These are phyloP conservation scores for Malurus melanocephalus DNA, from an alignment of 2,113 vertebrate genomes.

Conservation along the genomic window DNA sequence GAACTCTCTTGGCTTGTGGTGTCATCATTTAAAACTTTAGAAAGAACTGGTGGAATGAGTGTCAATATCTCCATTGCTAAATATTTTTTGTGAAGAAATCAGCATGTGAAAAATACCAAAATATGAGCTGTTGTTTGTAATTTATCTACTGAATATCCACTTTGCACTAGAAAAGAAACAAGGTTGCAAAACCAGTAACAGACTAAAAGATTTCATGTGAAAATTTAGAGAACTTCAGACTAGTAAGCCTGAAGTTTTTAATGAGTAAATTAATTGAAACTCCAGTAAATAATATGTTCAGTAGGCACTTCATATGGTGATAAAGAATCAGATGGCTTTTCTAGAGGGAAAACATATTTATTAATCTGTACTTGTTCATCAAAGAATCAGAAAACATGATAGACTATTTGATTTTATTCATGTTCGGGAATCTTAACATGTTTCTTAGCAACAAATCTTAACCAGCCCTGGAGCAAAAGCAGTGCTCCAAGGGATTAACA, in stretches of 20 bases:
- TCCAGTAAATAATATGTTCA: background rate
- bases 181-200: background rate
- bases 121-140: background rate
- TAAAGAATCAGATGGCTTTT: background rate
- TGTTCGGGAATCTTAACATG: background rate
- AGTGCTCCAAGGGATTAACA: background rate
- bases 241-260: background rate
- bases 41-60: background rate
- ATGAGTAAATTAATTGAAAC: background rate
- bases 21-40: background rate
- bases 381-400: background rate
- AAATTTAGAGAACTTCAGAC: background rate
- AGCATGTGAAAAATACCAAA: background rate
- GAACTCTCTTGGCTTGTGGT: background rate
- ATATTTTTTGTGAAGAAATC: background rate
- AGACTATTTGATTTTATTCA: background rate
- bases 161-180: background rate
- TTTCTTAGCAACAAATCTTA: background rate
- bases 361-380: background rate
- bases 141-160: background rate
- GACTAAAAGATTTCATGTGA: background rate
- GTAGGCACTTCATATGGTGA: background rate
- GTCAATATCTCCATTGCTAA: background rate
- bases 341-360: background rate
- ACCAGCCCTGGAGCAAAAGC: background rate